These are phyloP conservation scores for Atrichornis clamosus DNA, from an alignment of 2,113 vertebrate species.

Conservation along the genomic window DNA sequence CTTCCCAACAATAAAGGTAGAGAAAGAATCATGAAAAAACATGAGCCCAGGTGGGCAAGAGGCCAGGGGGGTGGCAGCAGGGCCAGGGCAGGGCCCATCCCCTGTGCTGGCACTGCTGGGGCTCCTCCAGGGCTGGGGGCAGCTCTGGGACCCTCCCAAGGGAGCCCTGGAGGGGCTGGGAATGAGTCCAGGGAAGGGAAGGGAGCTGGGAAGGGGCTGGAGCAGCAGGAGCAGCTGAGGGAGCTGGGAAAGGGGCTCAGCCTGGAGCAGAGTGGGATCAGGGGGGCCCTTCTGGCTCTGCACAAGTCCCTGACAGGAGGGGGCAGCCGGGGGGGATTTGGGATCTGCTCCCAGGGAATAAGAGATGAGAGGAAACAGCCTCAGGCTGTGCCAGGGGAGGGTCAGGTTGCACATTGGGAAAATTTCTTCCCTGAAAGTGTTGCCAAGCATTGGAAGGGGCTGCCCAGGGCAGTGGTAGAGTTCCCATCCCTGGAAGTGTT, in stretches of 20 bases:
- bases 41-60: background rate
- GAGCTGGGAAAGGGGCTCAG: background rate
- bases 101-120: background rate
- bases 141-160: background rate
- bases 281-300: background rate
- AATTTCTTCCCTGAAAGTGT: background rate
- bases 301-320: background rate
- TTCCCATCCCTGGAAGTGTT: background rate
- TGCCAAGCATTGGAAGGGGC: background rate
- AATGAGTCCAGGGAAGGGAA: background rate
- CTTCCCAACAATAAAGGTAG: rapidly evolving
- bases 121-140: background rate
- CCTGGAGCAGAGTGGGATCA: background rate
- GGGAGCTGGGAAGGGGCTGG: background rate
- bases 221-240: background rate
- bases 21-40: background rate
- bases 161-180: background rate
- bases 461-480: background rate
- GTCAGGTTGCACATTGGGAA: rapidly evolving
- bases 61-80: background rate
- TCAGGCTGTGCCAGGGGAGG: background rate
- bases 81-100: background rate
- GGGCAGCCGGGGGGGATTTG: rapidly evolving
- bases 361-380: background rate
- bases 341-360: background rate